Conservation (phyloP, 2,888 invertebrate species). For the Pardosa pseudoannulata region DNA sequence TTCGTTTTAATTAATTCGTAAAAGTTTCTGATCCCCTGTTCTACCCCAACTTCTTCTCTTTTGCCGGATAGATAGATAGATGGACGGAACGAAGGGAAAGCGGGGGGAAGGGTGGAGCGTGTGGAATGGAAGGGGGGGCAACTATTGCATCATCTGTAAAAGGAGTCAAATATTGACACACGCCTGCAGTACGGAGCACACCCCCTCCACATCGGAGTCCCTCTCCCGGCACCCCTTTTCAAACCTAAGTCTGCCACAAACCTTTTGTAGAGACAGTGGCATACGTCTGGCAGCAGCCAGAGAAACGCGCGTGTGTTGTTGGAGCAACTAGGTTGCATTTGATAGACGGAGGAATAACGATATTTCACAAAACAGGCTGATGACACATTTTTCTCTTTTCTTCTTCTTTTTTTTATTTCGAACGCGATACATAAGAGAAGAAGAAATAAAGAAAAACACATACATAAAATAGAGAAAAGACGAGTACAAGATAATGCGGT, state of each 20-base stretch:
- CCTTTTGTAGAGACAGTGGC: conserved; percentile 25
- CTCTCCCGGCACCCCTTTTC: conserved; percentile 9
- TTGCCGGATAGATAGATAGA: conserved; percentile 46
- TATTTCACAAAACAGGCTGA: no score
- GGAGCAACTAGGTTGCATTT: neutral
- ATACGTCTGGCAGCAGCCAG: conserved; percentile 23
- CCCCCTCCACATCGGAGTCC: conserved; percentile 8
- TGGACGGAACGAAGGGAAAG: neutral
- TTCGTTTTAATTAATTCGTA: conserved; percentile 73
- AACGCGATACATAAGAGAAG: no score
- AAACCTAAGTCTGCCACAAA: conserved; percentile 25
- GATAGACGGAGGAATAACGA: neutral
- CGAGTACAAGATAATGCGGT: no score
- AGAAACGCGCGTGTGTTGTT: neutral
- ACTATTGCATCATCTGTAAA: conserved; percentile 67
- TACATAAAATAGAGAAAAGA: no score
- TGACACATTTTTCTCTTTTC: no score
- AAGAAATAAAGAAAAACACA: neutral
- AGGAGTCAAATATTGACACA: conserved; percentile 72
- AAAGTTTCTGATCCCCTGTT: conserved; percentile 72
- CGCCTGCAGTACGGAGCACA: conserved; percentile 41
- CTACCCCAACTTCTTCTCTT: conserved; percentile 33
- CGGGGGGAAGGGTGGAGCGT: neutral
- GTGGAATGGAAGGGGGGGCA: no score
- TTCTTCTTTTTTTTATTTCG: no score